These are phyloP conservation scores for Ornithorhynchus anatinus DNA, from an alignment of 2,113 vertebrate genomes.

Conservation along the genomic window DNA sequence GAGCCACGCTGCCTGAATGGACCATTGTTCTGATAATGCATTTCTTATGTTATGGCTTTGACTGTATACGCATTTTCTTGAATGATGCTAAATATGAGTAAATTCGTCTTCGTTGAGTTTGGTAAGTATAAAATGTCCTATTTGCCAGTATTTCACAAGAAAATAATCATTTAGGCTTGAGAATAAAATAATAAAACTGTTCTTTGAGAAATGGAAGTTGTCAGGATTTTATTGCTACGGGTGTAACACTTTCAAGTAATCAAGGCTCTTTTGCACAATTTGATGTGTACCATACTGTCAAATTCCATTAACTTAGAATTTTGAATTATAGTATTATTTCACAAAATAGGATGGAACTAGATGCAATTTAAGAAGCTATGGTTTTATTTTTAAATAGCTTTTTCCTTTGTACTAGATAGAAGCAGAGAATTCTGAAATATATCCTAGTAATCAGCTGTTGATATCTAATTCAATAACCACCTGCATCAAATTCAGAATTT, in stretches of 20 bases:
- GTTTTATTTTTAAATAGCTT: constrained; percentile 22
- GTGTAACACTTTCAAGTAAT: constrained; percentile 44
- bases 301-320: constrained; percentile 50
- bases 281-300: constrained; percentile 53
- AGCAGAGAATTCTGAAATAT: constrained; percentile 29
- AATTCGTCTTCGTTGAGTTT: not conserved
- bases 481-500: constrained; percentile 25
- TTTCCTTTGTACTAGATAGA: constrained; percentile 39
- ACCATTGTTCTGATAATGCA: too few relatives aligned
- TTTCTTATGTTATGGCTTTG: too few relatives aligned
- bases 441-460: constrained; percentile 42
- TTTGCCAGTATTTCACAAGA: constrained; percentile 48
- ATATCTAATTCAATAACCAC: constrained; percentile 40
- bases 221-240: constrained; percentile 48
- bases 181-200: constrained; percentile 52
- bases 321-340: constrained; percentile 52
- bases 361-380: constrained; percentile 36
- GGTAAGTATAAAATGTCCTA: not conserved
- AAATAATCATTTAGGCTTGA: constrained; percentile 46
- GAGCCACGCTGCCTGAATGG: too few relatives aligned
- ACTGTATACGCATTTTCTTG: too few relatives aligned
- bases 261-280: constrained; percentile 51
- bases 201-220: constrained; percentile 56
- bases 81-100: too few relatives aligned
- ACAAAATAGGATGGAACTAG: constrained; percentile 43